phyloP scores from a whole-genome alignment of 2,888 invertebrate genomes.

The Apotomis turbidana region DNA sequence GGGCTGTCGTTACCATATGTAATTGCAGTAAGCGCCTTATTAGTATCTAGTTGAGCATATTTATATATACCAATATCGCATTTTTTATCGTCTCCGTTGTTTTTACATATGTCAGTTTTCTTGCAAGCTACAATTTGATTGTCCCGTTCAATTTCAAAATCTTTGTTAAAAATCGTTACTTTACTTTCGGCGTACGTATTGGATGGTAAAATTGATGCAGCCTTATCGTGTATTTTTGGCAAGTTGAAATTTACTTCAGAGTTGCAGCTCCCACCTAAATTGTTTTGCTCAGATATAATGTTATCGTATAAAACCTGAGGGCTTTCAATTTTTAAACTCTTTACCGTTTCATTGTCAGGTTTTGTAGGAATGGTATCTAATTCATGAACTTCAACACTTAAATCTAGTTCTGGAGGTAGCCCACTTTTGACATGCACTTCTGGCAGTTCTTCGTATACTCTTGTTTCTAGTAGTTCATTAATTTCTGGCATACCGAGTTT shows the following conservation, averaged over 20 bases:
- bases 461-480: constrained; percentile 46
- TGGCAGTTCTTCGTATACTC: constrained; percentile 4
- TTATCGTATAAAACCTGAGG: neutral
- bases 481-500: constrained; percentile 44
- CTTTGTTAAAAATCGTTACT: neutral
- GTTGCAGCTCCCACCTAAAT: neutral
- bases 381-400: neutral
- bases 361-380: neutral
- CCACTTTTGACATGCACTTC: constrained; percentile 11
- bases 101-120: neutral
- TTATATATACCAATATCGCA: neutral
- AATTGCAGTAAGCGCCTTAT: neutral
- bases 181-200: neutral
- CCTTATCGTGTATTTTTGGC: neutral
- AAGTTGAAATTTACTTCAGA: neutral
- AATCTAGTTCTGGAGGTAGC: neutral
- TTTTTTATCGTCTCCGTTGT: neutral
- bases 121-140: neutral
- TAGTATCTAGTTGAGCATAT: neutral
- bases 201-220: neutral
- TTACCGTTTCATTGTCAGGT: neutral
- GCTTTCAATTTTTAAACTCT: neutral
- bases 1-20: neutral
- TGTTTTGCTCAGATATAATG: neutral
- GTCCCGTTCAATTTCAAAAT: neutral